Conservation (phyloP, 2,888 invertebrate genomes). For the Polydrusus cervinus region DNA sequence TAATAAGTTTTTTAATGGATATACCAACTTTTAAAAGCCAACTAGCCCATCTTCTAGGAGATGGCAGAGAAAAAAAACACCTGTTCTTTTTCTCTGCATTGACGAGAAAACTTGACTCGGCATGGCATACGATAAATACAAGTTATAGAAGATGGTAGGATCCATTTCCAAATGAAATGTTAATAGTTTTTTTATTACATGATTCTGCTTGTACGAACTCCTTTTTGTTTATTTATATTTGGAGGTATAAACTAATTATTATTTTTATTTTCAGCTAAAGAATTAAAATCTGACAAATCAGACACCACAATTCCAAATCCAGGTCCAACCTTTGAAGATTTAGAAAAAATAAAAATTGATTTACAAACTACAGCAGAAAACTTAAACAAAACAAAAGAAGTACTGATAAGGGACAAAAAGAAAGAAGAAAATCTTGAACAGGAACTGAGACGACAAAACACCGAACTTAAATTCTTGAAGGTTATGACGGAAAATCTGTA, state of each 20-base stretch:
- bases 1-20: too few species aligned
- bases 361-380: constrained; percentile 53
- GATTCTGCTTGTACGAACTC: too few species aligned
- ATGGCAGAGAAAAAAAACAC: too few species aligned
- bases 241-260: background rate
- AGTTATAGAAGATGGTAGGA: too few species aligned
- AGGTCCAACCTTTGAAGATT: constrained; percentile 50
- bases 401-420: constrained; percentile 54
- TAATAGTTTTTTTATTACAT: too few species aligned
- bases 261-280: background rate
- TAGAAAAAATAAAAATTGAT: constrained; percentile 56
- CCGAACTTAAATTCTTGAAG: constrained; percentile 56
- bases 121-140: too few species aligned
- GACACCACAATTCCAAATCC: background rate
- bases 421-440: constrained; percentile 58
- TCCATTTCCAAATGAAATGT: too few species aligned
- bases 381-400: constrained; percentile 58
- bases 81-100: too few species aligned
- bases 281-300: background rate
- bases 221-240: too few species aligned
- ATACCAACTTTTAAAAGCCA: too few species aligned
- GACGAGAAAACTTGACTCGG: too few species aligned
- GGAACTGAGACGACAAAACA: constrained; percentile 58
- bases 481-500: constrained; percentile 51
- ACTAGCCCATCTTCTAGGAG: too few species aligned